A percentile compares a stretch with the other conserved stretches of the same genome.
These are phyloP conservation scores for Hyles vespertilio DNA, from an alignment of 1,140 invertebrate species.

Conservation along the genomic window DNA sequence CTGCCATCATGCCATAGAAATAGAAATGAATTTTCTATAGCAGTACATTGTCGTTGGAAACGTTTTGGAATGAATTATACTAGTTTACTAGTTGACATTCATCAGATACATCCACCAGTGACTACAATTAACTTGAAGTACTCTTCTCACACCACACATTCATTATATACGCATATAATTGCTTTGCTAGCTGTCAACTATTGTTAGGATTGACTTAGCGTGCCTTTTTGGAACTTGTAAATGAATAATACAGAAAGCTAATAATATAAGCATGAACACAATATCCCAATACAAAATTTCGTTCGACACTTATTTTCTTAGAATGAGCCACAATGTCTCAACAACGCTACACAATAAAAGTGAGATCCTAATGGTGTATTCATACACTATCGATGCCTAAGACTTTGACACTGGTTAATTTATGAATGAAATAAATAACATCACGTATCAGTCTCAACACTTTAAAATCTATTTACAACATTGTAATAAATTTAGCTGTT, in stretches of 20 bases:
- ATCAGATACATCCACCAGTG: too few relatives aligned
- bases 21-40: too few relatives aligned
- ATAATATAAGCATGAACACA: slow-evolving; percentile 1
- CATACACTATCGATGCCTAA: slow-evolving; percentile 43
- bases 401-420: slow-evolving; percentile 64
- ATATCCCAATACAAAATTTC: background rate
- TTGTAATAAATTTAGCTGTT: slow-evolving; percentile 58
- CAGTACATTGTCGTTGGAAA: too few relatives aligned
- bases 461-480: slow-evolving; percentile 70
- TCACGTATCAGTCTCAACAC: slow-evolving; percentile 71
- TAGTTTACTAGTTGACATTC: too few relatives aligned
- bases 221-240: too few relatives aligned
- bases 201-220: too few relatives aligned
- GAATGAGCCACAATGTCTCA: slow-evolving; percentile 21
- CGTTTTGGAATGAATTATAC: too few relatives aligned
- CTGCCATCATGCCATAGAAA: too few relatives aligned
- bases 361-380: slow-evolving; percentile 38
- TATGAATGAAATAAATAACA: slow-evolving; percentile 69
- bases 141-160: too few relatives aligned
- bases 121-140: too few relatives aligned
- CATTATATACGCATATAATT: too few relatives aligned
- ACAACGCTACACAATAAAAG: slow-evolving; percentile 33
- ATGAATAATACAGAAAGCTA: background rate
- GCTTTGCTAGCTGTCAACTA: too few relatives aligned
- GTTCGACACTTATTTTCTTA: slow-evolving; percentile 1